Evolutionary conservation across 2,888 invertebrate species (phyloP).

Genomic region (Anagyrus pseudococci): DNA sequence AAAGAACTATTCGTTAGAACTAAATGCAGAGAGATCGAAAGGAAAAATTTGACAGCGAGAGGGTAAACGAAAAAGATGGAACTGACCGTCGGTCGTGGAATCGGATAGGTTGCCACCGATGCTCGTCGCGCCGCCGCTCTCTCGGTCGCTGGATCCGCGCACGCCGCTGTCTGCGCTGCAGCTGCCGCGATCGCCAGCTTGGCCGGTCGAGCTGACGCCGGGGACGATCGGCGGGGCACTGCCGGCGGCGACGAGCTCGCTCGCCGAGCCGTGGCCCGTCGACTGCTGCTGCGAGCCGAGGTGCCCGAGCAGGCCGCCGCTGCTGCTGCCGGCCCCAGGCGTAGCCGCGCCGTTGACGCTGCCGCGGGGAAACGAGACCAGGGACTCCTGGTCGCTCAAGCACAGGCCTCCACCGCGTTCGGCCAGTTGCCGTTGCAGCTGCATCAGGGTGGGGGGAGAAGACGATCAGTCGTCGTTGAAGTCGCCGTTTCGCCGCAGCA

Average conservation of each 20-base stretch:
- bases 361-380: constrained; percentile 73
- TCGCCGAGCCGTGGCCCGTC: constrained; percentile 39
- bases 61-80: constrained; percentile 10
- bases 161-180: constrained; percentile 89
- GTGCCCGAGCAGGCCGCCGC: constrained; percentile 39
- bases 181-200: constrained; percentile 77
- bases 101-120: constrained; percentile 83
- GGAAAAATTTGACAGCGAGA: not conserved
- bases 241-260: constrained; percentile 62
- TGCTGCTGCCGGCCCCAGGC: constrained; percentile 57
- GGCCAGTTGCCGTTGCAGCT: constrained; percentile 69
- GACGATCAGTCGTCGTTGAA: no score
- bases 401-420: constrained; percentile 68
- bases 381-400: constrained; percentile 83
- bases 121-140: constrained; percentile 80
- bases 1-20: not conserved
- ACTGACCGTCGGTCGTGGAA: constrained; percentile 77
- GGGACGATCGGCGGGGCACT: constrained; percentile 54
- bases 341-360: constrained; percentile 67
- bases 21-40: not conserved
- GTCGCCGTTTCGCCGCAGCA: no score
- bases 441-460: constrained; percentile 4
- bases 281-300: constrained; percentile 48
- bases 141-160: constrained; percentile 81
- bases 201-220: constrained; percentile 60